Evolutionary conservation across 1,140 invertebrate species (phyloP).

Genomic region (Bombus pascuorum): DNA sequence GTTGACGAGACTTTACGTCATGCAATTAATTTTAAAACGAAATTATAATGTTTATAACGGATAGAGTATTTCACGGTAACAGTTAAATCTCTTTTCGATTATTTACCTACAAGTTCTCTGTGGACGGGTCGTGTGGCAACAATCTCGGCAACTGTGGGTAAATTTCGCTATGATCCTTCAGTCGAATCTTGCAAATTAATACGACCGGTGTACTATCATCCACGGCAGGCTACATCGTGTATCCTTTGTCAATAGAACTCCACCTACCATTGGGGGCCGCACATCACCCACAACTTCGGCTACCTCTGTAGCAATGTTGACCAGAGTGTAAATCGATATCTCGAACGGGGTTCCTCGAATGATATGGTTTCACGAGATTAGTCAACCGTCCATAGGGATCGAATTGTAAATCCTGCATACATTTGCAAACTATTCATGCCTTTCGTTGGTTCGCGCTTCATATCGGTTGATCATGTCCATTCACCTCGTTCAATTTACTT

Average conservation of each 20-base stretch:
- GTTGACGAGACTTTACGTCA: too few relatives aligned
- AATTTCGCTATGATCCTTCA: conserved; percentile 35
- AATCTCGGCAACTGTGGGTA: background rate
- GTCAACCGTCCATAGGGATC: conserved; percentile 45
- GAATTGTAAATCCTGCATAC: conserved; percentile 64
- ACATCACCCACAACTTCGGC: conserved; percentile 14
- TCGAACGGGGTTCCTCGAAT: conserved; percentile 58
- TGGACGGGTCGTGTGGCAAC: background rate
- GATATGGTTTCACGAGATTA: conserved; percentile 73
- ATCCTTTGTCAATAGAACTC: conserved; percentile 71
- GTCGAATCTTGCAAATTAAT: conserved; percentile 68
- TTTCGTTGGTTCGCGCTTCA: conserved; percentile 1
- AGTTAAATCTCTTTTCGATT: background rate
- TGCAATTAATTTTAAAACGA: too few relatives aligned
- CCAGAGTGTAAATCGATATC: conserved; percentile 74
- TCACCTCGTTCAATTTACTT: conserved; percentile 56
- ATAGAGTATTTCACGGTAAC: background rate
- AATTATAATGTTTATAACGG: too few relatives aligned
- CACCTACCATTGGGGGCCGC: background rate
- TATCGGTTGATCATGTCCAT: conserved; percentile 31
- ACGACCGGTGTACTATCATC: conserved; percentile 44
- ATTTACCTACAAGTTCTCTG: background rate
- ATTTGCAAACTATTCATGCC: conserved; percentile 53
- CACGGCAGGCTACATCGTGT: conserved; percentile 43
- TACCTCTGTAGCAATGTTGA: conserved; percentile 56